Percentiles rank a stretch among this genome's conserved stretches.
Conservation (phyloP, 1,140 invertebrate species). For the Drosophila nannoptera region DNA sequence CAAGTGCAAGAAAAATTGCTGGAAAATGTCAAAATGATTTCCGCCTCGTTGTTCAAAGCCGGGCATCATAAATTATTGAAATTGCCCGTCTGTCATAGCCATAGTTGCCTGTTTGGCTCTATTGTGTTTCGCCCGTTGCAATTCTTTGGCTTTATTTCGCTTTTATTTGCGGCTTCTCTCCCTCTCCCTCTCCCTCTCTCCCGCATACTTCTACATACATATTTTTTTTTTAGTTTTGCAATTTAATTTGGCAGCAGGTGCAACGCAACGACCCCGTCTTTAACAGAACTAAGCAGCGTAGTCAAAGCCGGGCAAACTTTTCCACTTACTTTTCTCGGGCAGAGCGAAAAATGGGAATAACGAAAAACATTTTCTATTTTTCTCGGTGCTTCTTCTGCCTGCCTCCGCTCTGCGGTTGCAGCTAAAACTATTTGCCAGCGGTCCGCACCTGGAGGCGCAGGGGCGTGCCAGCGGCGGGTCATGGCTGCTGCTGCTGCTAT, state of each 20-base stretch:
- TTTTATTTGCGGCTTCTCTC: constrained; percentile 4
- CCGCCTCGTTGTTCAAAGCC: constrained; percentile 30
- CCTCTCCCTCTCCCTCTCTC: neutral
- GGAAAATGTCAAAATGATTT: constrained; percentile 72
- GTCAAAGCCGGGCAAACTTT: constrained; percentile 64
- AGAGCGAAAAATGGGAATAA: constrained; percentile 7
- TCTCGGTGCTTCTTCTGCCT: constrained; percentile 1
- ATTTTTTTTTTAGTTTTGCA: constrained; percentile 30
- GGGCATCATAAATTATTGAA: constrained; percentile 72
- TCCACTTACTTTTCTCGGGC: constrained; percentile 64
- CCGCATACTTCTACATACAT: constrained; percentile 6
- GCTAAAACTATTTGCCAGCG: constrained; percentile 45
- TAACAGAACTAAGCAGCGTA: constrained; percentile 44
- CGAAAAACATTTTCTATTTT: constrained; percentile 23
- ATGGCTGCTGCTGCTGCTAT: constrained; percentile 35
- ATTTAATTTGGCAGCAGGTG: constrained; percentile 73
- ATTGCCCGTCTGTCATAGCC: constrained; percentile 68
- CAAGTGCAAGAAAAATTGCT: constrained; percentile 60
- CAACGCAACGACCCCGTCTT: constrained; percentile 59
- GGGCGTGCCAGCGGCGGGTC: neutral
- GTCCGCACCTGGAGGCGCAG: constrained; percentile 10
- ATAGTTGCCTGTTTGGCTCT: constrained; percentile 43
- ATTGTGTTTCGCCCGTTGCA: constrained; percentile 23
- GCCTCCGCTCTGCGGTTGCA: constrained; percentile 37
- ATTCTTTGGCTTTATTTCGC: constrained; percentile 7